A percentile compares a stretch with the other conserved stretches of the same genome.
phyloP scores from a whole-genome alignment of 2,797 vertebrate species.

The Betta splendens region DNA sequence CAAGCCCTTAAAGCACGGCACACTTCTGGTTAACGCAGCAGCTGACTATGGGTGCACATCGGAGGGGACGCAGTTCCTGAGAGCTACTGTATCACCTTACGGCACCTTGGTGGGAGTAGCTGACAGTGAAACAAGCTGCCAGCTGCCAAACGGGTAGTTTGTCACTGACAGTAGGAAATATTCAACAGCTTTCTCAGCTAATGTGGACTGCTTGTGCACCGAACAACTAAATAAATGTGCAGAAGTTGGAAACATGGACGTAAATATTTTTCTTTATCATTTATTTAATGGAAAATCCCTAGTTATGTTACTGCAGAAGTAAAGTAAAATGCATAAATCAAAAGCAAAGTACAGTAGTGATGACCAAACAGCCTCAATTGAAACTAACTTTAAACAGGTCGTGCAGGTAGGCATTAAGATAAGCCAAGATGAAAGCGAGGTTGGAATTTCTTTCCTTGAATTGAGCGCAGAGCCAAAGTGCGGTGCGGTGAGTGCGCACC shows the following conservation, averaged over 20 bases:
- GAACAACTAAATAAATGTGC: not conserved
- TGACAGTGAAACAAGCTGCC: constrained; percentile 60
- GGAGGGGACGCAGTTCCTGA: constrained; percentile 47
- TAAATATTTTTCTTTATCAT: no score
- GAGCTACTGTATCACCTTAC: constrained; percentile 69
- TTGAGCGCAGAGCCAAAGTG: constrained; percentile 34
- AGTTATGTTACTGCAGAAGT: not conserved
- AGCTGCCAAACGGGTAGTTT: constrained; percentile 61
- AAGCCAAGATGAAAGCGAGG: constrained; percentile 10
- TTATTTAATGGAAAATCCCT: not conserved
- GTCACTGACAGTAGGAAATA: constrained; percentile 44
- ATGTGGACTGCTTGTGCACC: constrained; percentile 16
- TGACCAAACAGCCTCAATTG: not conserved
- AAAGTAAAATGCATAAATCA: not conserved
- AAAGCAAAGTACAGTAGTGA: not conserved
- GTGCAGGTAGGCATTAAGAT: constrained; percentile 41
- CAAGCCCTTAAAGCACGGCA: constrained; percentile 16
- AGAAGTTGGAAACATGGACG: not conserved
- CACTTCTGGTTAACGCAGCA: constrained; percentile 31
- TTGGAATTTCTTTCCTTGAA: constrained; percentile 36
- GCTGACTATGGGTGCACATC: constrained; percentile 59
- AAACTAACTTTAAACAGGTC: constrained; percentile 53
- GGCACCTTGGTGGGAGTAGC: constrained; percentile 54
- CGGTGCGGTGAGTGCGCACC: constrained; percentile 27
- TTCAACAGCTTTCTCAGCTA: constrained; percentile 49